These are phyloP conservation scores for Synodontis membranacea DNA, from an alignment of 2,113 vertebrate species.

Conservation along the genomic window DNA sequence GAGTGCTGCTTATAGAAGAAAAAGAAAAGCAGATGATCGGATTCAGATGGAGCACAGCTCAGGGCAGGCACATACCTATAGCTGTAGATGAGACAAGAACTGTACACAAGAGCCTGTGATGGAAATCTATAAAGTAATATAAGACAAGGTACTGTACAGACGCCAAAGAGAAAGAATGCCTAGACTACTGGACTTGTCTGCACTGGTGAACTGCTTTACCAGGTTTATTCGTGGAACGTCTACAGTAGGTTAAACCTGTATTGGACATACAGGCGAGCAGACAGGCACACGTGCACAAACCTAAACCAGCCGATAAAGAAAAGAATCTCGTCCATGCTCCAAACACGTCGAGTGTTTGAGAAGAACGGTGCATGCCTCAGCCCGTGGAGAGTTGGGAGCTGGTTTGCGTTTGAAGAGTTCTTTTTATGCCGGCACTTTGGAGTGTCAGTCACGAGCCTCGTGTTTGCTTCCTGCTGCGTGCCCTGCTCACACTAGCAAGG, in stretches of 20 bases:
- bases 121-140: neutral
- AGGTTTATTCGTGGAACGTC: neutral
- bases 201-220: neutral
- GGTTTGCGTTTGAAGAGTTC: conserved; percentile 16
- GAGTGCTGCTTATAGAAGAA: conserved; percentile 26
- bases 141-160: neutral
- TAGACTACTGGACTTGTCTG: neutral
- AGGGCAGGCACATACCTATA: conserved; percentile 1
- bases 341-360: neutral
- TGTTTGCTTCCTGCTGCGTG: conserved; percentile 34
- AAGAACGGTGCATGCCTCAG: neutral
- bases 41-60: conserved; percentile 33
- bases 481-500: conserved; percentile 32
- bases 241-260: neutral
- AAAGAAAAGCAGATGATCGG: conserved; percentile 26
- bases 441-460: conserved; percentile 42
- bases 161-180: neutral
- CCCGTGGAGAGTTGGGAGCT: conserved; percentile 2
- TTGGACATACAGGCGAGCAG: neutral
- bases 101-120: neutral
- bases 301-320: neutral
- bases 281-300: neutral
- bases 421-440: conserved; percentile 25
- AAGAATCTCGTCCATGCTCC: neutral
- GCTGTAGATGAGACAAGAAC: neutral